These are phyloP conservation scores for Benitochromis conjunctus DNA, from an alignment of 2,113 vertebrate species.

Conservation along the genomic window DNA sequence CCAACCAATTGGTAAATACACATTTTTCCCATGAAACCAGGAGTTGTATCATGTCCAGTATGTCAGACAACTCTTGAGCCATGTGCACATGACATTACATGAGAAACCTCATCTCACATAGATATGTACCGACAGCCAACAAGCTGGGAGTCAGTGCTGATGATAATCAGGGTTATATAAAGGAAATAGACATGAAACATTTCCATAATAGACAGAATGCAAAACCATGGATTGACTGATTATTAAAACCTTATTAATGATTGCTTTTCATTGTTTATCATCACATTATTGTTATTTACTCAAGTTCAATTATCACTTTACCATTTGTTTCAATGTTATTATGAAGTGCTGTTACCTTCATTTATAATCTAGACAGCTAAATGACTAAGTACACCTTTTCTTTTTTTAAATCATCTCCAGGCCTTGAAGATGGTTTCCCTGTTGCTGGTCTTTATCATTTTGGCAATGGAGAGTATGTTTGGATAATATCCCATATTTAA, in stretches of 20 bases:
- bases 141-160: rapidly evolving
- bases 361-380: background rate
- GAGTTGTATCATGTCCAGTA: rapidly evolving
- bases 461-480: background rate
- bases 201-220: background rate
- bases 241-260: background rate
- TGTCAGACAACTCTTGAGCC: background rate
- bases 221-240: background rate
- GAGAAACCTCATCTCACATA: no score
- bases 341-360: background rate
- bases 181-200: background rate
- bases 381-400: background rate
- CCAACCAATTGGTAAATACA: background rate
- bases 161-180: rapidly evolving
- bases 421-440: background rate
- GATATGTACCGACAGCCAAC: background rate
- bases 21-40: background rate
- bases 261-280: background rate
- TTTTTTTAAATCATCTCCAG: background rate
- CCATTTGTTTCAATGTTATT: background rate
- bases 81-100: background rate
- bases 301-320: background rate
- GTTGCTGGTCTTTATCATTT: background rate
- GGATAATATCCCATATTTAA: background rate
- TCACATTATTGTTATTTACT: background rate